Percentiles rank a stretch among this genome's conserved stretches.
These are phyloP conservation scores for Scarus forsteni DNA, from an alignment of 2,797 vertebrate species.

Conservation along the genomic window DNA sequence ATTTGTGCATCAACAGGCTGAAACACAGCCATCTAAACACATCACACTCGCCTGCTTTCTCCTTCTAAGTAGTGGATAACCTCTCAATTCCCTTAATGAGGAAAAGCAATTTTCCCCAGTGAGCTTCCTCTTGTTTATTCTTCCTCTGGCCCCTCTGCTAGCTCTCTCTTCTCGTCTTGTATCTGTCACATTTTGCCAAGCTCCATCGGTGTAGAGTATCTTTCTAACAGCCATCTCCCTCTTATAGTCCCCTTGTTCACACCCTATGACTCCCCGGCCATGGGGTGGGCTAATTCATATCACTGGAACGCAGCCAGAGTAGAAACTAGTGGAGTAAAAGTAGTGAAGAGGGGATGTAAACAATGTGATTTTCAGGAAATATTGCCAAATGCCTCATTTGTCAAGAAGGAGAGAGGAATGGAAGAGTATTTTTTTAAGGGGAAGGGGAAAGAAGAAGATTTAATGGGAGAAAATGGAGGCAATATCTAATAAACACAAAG, in stretches of 20 bases:
- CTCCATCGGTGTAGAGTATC: conserved; percentile 40
- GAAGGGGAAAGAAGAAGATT: conserved; percentile 15
- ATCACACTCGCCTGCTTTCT: conserved; percentile 13
- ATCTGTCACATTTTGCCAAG: conserved; percentile 50
- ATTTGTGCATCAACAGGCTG: conserved; percentile 30
- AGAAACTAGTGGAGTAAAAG: conserved; percentile 28
- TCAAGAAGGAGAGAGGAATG: conserved; percentile 8
- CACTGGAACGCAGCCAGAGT: conserved; percentile 14
- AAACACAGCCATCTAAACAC: conserved; percentile 7
- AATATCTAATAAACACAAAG: conserved; percentile 9
- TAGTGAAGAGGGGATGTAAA: conserved; percentile 28
- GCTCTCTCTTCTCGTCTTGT: conserved; percentile 46
- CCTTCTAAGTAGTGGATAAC: conserved; percentile 41
- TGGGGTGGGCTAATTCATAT: conserved; percentile 42
- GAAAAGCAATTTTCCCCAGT: conserved; percentile 65
- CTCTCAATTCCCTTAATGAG: conserved; percentile 59
- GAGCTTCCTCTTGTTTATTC: conserved; percentile 59
- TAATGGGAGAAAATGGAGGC: conserved; percentile 14
- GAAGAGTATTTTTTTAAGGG: conserved; percentile 18
- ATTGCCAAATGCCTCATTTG: conserved; percentile 17
- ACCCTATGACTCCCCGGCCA: conserved; percentile 29
- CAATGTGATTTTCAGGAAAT: conserved; percentile 24
- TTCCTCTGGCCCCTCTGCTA: conserved; percentile 49
- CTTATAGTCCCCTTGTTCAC: conserved; percentile 10
- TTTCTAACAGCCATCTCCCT: conserved; percentile 46